Percentiles rank a stretch among this genome's conserved stretches.
These are phyloP conservation scores for Suillia variegata DNA, from an alignment of 2,888 invertebrate genomes.

Conservation along the genomic window DNA sequence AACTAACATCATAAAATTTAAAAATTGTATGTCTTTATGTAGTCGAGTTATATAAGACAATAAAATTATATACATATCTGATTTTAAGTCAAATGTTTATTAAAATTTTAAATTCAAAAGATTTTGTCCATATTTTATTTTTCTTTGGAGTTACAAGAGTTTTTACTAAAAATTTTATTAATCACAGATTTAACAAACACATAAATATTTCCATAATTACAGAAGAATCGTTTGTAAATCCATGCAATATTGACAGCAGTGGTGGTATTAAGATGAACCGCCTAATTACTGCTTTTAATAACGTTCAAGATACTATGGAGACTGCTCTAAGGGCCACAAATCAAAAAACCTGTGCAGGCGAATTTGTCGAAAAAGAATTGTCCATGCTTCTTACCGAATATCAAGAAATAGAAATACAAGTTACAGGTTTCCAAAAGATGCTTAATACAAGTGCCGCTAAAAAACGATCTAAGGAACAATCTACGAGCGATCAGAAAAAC, in stretches of 20 bases:
- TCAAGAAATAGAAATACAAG: slow-evolving; percentile 43
- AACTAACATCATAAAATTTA: too few species aligned
- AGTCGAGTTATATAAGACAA: too few species aligned
- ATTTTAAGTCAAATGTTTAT: too few species aligned
- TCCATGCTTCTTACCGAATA: slow-evolving; percentile 39
- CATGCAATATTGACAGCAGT: slow-evolving; percentile 6
- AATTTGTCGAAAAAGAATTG: slow-evolving; percentile 43
- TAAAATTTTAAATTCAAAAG: too few species aligned
- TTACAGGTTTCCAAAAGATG: slow-evolving; percentile 41
- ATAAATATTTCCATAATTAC: too few species aligned
- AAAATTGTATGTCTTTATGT: not conserved
- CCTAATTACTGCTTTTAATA: slow-evolving; percentile 43
- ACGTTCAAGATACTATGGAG: slow-evolving; percentile 41
- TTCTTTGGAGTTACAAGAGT: too few species aligned
- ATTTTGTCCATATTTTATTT: too few species aligned
- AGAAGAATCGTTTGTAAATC: slow-evolving; percentile 18
- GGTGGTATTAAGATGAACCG: slow-evolving; percentile 36
- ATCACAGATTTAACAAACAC: too few species aligned
- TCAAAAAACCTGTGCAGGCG: slow-evolving; percentile 41
- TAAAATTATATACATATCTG: too few species aligned
- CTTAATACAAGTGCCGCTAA: slow-evolving; percentile 30
- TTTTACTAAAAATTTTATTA: too few species aligned
- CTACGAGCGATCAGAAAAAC: too few species aligned
- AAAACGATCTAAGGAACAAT: slow-evolving; percentile 30
- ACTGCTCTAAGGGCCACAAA: slow-evolving; percentile 43